A percentile compares a stretch with the other conserved stretches of the same genome.
phyloP scores from a whole-genome alignment of 2,797 vertebrate genomes.

The Thalassophryne amazonica region DNA sequence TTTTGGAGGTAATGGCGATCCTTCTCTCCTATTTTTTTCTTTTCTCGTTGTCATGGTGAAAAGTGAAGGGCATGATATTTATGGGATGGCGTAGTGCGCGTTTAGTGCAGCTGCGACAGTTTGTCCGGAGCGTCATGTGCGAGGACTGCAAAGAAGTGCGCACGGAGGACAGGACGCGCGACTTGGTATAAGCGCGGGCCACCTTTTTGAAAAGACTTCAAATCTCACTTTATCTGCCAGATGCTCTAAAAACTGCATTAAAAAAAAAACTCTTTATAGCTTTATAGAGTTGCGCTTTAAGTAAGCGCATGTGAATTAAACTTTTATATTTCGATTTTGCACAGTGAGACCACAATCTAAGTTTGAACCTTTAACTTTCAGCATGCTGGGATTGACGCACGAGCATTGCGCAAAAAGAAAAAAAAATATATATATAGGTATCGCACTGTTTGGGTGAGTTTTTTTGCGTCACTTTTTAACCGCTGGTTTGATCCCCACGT shows the following conservation, averaged over 20 bases:
- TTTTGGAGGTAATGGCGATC: slow-evolving; percentile 71
- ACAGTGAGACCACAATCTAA: too few relatives aligned
- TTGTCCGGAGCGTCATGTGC: slow-evolving; percentile 75
- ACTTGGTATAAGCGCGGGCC: slow-evolving; percentile 56
- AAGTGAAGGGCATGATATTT: slow-evolving; percentile 70
- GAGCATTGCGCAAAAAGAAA: too few relatives aligned
- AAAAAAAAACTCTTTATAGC: too few relatives aligned
- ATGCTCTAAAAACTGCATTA: too few relatives aligned
- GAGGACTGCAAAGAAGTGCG: slow-evolving; percentile 78
- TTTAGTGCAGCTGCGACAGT: slow-evolving; percentile 56
- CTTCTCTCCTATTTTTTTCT: slow-evolving; percentile 71
- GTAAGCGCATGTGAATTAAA: too few relatives aligned
- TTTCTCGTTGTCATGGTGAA: slow-evolving; percentile 80
- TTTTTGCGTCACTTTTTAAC: slow-evolving; percentile 25
- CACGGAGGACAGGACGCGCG: slow-evolving; percentile 61
- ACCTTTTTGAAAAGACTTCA: too few relatives aligned
- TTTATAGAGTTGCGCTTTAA: too few relatives aligned
- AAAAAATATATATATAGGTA: neutral
- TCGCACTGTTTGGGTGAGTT: neutral
- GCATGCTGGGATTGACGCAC: too few relatives aligned
- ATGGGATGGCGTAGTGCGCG: slow-evolving; percentile 61
- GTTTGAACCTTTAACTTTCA: too few relatives aligned
- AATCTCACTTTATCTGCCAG: too few relatives aligned
- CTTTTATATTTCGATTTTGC: too few relatives aligned
- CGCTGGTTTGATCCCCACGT: slow-evolving; percentile 24